phyloP scores from a whole-genome alignment of 2,888 invertebrate genomes.

The Doris montereyensis region DNA sequence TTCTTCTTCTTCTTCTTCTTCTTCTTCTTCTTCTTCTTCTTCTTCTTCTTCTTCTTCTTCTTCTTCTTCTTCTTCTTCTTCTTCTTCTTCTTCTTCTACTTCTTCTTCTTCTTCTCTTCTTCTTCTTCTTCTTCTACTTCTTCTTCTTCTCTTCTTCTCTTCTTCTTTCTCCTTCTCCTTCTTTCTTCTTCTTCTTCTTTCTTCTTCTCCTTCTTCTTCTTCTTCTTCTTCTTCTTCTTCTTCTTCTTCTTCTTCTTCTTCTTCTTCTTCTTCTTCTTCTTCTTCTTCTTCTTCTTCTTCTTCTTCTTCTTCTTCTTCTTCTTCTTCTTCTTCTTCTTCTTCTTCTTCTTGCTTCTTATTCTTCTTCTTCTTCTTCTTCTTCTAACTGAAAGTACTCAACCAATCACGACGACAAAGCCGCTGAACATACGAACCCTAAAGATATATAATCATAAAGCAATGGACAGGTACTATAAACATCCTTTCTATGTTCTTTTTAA shows the following conservation, averaged over 20 bases:
- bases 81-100: slow-evolving; percentile 14
- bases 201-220: neutral
- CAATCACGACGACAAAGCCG: no score
- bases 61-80: neutral
- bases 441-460: no score
- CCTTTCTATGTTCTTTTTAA: no score
- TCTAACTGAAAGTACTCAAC: no score
- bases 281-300: slow-evolving; percentile 21
- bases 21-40: neutral
- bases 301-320: neutral
- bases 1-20: slow-evolving; percentile 28
- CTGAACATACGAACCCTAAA: no score
- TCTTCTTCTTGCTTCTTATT: no score
- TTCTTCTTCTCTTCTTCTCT: neutral
- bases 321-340: no score
- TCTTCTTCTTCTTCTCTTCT: neutral
- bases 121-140: neutral
- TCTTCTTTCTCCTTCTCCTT: neutral
- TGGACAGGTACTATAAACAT: no score
- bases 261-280: slow-evolving; percentile 18
- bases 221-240: slow-evolving; percentile 4
- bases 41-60: neutral
- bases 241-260: slow-evolving; percentile 24
- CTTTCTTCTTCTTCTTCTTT: neutral
- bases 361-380: no score